phyloP scores from a whole-genome alignment of 2,888 invertebrate species.

The Nomada fucata region DNA sequence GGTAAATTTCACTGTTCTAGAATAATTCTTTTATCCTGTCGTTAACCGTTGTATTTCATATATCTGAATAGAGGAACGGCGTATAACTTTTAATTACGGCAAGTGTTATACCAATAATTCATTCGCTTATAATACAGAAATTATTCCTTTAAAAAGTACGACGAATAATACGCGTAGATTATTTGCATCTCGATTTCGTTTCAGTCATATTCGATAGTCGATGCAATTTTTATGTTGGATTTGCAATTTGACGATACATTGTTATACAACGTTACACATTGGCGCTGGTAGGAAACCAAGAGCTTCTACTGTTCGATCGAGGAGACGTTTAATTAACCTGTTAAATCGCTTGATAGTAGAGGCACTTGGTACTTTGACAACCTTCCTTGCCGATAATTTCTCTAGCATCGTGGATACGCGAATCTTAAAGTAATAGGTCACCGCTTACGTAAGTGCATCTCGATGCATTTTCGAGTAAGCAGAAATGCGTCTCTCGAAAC shows the following conservation, averaged over 20 bases:
- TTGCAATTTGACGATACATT: background rate
- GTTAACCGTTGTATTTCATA: background rate
- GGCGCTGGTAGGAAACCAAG: background rate
- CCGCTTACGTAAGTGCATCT: slow-evolving; percentile 32
- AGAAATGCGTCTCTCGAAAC: slow-evolving; percentile 10
- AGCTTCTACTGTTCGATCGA: background rate
- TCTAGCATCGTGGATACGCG: slow-evolving; percentile 16
- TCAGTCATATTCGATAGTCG: background rate
- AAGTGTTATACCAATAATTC: no score
- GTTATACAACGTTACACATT: background rate
- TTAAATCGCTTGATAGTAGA: slow-evolving; percentile 32
- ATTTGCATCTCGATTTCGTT: no score
- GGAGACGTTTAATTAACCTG: slow-evolving; percentile 42
- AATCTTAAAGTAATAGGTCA: slow-evolving; percentile 34
- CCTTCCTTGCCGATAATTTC: slow-evolving; percentile 30
- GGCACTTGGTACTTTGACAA: slow-evolving; percentile 24
- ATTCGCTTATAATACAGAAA: no score
- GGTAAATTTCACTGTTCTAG: slow-evolving; percentile 40
- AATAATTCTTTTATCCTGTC: background rate
- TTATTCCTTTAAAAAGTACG: no score
- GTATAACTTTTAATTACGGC: no score
- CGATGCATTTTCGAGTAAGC: slow-evolving; percentile 21
- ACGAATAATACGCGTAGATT: no score
- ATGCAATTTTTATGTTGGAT: background rate
- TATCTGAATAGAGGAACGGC: no score